These are phyloP conservation scores for Camponotus floridanus DNA, from an alignment of 1,140 invertebrate genomes.

Conservation along the genomic window DNA sequence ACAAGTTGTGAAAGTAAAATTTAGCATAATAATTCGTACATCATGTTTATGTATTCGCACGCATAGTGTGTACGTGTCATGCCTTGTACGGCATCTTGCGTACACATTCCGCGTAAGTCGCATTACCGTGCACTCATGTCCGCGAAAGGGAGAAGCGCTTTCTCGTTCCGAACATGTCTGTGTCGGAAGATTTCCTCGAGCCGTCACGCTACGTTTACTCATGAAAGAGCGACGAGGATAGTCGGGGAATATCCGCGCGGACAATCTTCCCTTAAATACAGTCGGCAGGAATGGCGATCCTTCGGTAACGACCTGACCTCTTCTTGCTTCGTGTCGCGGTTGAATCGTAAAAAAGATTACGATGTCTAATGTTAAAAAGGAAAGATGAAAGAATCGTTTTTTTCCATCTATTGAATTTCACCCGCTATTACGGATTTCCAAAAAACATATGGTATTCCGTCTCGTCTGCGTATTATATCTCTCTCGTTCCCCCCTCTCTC, in stretches of 20 bases:
- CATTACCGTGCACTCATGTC: constrained; percentile 55
- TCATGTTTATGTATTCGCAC: neutral
- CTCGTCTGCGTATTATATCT: too few relatives aligned
- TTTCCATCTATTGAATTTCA: constrained; percentile 59
- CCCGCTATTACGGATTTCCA: neutral
- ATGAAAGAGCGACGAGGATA: constrained; percentile 25
- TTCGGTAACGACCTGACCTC: constrained; percentile 69
- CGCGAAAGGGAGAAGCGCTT: constrained; percentile 23
- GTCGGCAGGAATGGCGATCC: constrained; percentile 68
- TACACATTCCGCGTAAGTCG: constrained; percentile 43
- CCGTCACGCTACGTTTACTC: constrained; percentile 72
- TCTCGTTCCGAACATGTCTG: constrained; percentile 22
- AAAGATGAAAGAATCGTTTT: constrained; percentile 31
- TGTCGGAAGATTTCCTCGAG: constrained; percentile 66
- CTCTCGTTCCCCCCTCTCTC: too few relatives aligned
- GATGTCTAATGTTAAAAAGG: constrained; percentile 65
- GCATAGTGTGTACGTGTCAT: neutral
- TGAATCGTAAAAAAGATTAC: constrained; percentile 54
- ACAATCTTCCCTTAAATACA: constrained; percentile 79
- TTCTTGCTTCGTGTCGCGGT: constrained; percentile 20
- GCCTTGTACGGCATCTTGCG: constrained; percentile 16
- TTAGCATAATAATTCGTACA: constrained; percentile 41
- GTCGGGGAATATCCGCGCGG: constrained; percentile 59
- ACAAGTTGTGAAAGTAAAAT: constrained; percentile 54
- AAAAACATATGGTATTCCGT: constrained; percentile 22